Percentiles rank a stretch among this genome's conserved stretches.
Conservation (phyloP, 2,888 invertebrate genomes). For the Plebejus argus region DNA sequence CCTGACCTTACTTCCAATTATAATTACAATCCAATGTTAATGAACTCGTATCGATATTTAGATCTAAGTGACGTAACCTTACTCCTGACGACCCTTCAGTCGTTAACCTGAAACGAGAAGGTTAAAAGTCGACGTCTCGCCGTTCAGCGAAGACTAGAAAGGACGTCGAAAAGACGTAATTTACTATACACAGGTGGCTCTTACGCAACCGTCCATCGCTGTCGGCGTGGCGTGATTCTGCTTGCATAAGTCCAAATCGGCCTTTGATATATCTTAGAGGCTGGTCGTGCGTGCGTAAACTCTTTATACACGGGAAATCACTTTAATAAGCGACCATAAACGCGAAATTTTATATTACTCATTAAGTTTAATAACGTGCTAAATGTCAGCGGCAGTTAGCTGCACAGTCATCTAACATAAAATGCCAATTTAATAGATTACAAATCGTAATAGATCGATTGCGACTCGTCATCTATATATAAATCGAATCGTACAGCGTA, state of each 20-base stretch:
- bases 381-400: background rate
- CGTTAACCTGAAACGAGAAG: slow-evolving; percentile 10
- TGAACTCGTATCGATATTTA: background rate
- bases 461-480: background rate
- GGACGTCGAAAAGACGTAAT: slow-evolving; percentile 37
- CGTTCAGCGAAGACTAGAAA: background rate
- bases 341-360: background rate
- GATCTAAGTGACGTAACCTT: background rate
- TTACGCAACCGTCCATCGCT: slow-evolving; percentile 43
- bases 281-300: slow-evolving; percentile 27
- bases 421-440: background rate
- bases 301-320: slow-evolving; percentile 11
- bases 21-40: background rate
- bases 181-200: slow-evolving; percentile 40
- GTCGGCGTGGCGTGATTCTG: slow-evolving; percentile 38
- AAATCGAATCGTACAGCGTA: background rate
- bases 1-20: background rate
- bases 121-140: background rate
- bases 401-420: background rate
- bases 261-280: slow-evolving; percentile 23
- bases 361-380: background rate
- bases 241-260: slow-evolving; percentile 41
- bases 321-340: slow-evolving; percentile 10
- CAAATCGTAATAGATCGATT: background rate
- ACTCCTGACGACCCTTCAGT: background rate